Evolutionary conservation across 1,140 invertebrate species (phyloP).

Genomic region (Spodoptera litura): DNA sequence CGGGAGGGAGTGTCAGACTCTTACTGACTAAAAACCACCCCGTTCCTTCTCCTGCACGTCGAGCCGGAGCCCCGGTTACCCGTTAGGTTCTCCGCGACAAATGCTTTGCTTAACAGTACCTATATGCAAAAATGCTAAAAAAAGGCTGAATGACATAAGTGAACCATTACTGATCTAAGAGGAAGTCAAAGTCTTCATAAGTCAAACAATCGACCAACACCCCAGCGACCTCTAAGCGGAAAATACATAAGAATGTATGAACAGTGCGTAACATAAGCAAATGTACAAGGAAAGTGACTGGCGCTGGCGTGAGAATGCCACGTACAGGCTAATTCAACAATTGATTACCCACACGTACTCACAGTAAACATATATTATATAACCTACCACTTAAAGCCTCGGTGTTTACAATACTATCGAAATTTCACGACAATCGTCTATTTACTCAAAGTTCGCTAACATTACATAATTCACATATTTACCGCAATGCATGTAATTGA

Average conservation of each 20-base stretch:
- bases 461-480: constrained; percentile 16
- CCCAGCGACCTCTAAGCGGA: too few relatives aligned
- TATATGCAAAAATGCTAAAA: too few relatives aligned
- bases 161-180: too few relatives aligned
- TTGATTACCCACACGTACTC: constrained; percentile 10
- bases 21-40: too few relatives aligned
- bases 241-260: neutral
- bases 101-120: too few relatives aligned
- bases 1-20: too few relatives aligned
- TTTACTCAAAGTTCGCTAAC: constrained; percentile 12
- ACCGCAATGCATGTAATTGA: neutral
- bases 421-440: constrained; percentile 9
- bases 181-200: neutral
- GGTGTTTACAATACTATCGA: constrained; percentile 7
- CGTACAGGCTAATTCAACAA: constrained; percentile 6
- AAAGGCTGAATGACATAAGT: too few relatives aligned
- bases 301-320: constrained; percentile 24
- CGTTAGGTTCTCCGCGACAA: too few relatives aligned
- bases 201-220: neutral
- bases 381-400: neutral
- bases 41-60: too few relatives aligned
- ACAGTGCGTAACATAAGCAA: neutral
- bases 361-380: constrained; percentile 1
- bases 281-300: constrained; percentile 18
- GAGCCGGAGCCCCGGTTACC: too few relatives aligned